A percentile compares a stretch with the other conserved stretches of the same genome.
phyloP scores from a whole-genome alignment of 2,113 vertebrate species.

The Tetrax tetrax region DNA sequence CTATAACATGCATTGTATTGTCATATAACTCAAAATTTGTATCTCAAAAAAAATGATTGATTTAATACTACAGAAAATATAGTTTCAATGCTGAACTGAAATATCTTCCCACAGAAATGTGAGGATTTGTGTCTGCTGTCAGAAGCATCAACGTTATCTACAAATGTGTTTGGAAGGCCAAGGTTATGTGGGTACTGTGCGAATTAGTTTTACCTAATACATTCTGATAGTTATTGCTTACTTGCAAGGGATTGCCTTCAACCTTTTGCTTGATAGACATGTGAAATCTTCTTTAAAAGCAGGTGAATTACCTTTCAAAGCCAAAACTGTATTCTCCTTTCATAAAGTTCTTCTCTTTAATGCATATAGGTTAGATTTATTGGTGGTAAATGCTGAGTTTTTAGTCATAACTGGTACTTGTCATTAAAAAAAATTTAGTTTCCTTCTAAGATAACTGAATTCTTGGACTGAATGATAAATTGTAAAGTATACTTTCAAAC shows the following conservation, averaged over 20 bases:
- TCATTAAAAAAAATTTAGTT: slow-evolving; percentile 28
- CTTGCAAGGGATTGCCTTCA: not conserved
- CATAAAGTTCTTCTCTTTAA: not conserved
- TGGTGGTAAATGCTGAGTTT: not conserved
- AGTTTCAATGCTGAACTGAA: not conserved
- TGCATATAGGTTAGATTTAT: slow-evolving; percentile 4
- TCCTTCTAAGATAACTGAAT: slow-evolving; percentile 34
- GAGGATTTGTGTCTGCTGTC: slow-evolving; percentile 26
- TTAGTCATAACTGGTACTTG: not conserved
- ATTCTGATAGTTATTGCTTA: not conserved
- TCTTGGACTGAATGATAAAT: not conserved
- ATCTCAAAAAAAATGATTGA: not conserved
- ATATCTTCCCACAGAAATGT: not conserved
- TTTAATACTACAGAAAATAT: not conserved
- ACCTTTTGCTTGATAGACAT: not conserved
- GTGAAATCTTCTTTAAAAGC: not conserved
- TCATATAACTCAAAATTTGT: not conserved
- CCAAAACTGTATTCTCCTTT: not conserved
- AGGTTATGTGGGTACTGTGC: not conserved
- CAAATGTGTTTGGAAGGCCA: slow-evolving; percentile 25
- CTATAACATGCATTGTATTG: not conserved
- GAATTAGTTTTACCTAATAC: slow-evolving; percentile 6
- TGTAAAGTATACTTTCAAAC: not conserved
- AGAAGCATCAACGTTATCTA: not conserved
- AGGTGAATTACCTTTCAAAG: not conserved